Evolutionary conservation across 2,113 vertebrate genomes (phyloP), one percentile per base, ranked within the genome.

Genomic region (Upupa epops): DNA sequence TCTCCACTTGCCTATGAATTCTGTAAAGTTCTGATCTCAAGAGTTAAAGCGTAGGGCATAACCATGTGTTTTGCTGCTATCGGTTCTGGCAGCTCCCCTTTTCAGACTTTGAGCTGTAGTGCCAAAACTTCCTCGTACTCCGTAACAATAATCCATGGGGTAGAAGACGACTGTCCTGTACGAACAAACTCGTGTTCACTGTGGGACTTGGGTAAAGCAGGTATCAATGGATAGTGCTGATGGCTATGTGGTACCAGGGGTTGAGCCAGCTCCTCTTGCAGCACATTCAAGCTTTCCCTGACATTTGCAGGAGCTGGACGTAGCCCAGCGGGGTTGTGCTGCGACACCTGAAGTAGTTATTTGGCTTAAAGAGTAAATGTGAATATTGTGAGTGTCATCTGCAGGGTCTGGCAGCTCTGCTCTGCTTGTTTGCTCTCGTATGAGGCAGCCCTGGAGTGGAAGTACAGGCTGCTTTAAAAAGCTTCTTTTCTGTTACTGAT

Each of bases 21-120:
- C 60, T 46, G 17, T 9, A 8, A 26, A 6, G 34, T 75, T 42
- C 17, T 28, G 18, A 34, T 56, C 63, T 45, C 36, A 1, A n/a
- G 29, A 6, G 29, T 6, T 20, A 37, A 79, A 31, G 5, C 31
- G 0, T 1, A 26, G 40, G 9, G n/a, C 34, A 8, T 37, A 64
- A 52, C 13, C 15, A 0, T 3, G 5, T 16, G 2, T 32, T 90
- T 68, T 69, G 49, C 25, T 56, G 0, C 29, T 40, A 1, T 37
- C 63, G 15, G 63, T 48, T 32, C 37, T 7, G 11, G 3, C 56
- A 68, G 13, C 59, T 34, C 36, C 64, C 28, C 64, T 72, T 78
- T 28, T 54, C 25, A 32, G 60, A 4, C 1, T 2, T 56, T 25
- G 37, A 75, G 21, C 49, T 71, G 40, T 13, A 18, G 68, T 5